Evolutionary conservation across 2,113 vertebrate species (phyloP).

Genomic region (Pelecanus crispus): DNA sequence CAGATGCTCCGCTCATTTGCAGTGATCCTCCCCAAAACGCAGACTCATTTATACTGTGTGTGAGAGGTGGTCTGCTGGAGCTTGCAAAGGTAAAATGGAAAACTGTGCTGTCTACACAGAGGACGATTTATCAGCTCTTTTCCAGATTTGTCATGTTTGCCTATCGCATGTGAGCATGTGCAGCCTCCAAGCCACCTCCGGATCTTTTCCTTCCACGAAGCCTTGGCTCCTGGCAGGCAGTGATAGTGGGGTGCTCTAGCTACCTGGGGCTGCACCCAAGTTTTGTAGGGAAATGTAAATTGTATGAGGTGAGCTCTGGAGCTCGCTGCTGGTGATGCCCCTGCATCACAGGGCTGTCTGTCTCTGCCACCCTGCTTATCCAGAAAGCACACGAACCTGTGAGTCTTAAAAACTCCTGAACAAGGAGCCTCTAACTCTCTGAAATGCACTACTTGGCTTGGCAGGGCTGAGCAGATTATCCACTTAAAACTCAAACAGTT

Average conservation of each 20-base stretch:
- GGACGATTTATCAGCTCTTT: neutral
- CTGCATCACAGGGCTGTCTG: neutral
- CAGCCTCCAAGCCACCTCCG: rapidly evolving
- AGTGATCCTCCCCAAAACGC: neutral
- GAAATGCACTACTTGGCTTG: neutral
- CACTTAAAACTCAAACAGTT: neutral
- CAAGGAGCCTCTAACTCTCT: neutral
- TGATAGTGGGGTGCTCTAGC: neutral
- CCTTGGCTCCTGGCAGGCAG: neutral
- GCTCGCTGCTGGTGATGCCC: neutral
- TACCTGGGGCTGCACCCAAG: rapidly evolving
- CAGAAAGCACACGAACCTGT: neutral
- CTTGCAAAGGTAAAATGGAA: neutral
- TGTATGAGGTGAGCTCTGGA: neutral
- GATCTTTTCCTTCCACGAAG: neutral
- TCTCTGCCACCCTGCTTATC: neutral
- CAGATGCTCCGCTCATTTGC: neutral
- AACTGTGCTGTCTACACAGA: rapidly evolving
- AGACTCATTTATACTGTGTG: neutral
- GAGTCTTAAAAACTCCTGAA: neutral
- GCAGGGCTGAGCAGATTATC: neutral
- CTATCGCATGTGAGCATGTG: neutral
- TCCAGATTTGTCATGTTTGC: neutral
- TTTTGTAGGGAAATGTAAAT: neutral
- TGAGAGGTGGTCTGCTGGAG: neutral